A percentile compares a stretch with the other conserved stretches of the same genome.
These are phyloP conservation scores for Uropsilus gracilis DNA, from an alignment of 2,113 vertebrate genomes.

Conservation along the genomic window DNA sequence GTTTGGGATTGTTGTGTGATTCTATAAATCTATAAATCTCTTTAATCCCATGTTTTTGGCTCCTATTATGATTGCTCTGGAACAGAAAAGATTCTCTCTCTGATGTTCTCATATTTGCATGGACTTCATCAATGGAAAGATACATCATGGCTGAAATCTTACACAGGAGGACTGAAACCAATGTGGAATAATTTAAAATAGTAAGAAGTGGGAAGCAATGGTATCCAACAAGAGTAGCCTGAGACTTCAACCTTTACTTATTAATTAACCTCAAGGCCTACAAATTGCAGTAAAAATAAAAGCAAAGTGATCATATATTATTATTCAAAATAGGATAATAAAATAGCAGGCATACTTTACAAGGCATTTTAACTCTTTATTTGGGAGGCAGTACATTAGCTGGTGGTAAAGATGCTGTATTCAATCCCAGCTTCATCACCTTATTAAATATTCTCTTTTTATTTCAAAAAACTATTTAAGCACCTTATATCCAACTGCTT, in stretches of 20 bases:
- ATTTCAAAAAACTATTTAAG: neutral
- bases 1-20: neutral
- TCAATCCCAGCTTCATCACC: neutral
- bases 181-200: neutral
- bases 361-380: neutral
- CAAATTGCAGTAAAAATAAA: neutral
- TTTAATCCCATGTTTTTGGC: neutral
- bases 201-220: neutral
- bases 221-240: neutral
- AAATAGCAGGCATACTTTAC: neutral
- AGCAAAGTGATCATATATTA: neutral
- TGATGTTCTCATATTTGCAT: neutral
- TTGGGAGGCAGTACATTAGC: neutral
- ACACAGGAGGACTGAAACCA: neutral
- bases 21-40: neutral
- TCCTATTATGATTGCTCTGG: neutral
- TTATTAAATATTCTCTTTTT: neutral
- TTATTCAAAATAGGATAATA: neutral
- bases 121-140: neutral
- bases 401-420: neutral
- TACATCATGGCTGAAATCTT: neutral
- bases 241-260: neutral
- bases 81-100: neutral
- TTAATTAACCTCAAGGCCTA: neutral
- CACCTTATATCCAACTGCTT: neutral